Evolutionary conservation across 2,888 invertebrate species (phyloP).

Genomic region (Eudemis profundana): DNA sequence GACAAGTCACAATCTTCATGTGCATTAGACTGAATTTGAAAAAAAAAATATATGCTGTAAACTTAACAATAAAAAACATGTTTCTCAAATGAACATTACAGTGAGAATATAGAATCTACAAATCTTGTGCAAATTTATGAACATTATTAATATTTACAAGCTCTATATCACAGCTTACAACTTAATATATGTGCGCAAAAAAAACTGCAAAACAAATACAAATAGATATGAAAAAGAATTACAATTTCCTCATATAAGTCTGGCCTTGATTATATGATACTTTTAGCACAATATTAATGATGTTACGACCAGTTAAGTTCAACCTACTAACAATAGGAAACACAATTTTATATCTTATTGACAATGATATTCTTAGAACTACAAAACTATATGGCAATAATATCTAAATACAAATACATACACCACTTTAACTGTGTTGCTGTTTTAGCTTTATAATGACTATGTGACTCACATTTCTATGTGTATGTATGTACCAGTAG

Average conservation of each 20-base stretch:
- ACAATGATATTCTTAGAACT: conserved; percentile 14
- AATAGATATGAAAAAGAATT: not conserved
- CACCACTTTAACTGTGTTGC: conserved; percentile 16
- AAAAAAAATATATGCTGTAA: conserved; percentile 33
- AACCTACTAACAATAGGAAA: not conserved
- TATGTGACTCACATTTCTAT: conserved; percentile 12
- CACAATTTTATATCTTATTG: not conserved
- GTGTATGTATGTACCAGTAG: not conserved
- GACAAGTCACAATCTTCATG: conserved; percentile 21
- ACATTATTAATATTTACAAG: conserved; percentile 73
- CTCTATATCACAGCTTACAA: conserved; percentile 82
- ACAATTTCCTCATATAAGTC: conserved; percentile 4
- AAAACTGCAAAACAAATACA: conserved; percentile 47
- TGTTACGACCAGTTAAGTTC: not conserved
- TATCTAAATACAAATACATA: conserved; percentile 18
- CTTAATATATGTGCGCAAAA: conserved; percentile 67
- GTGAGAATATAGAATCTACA: conserved; percentile 42
- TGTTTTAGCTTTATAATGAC: conserved; percentile 11
- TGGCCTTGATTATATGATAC: conserved; percentile 14
- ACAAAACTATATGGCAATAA: conserved; percentile 29
- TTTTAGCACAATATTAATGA: not conserved
- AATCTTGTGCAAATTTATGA: conserved; percentile 40
- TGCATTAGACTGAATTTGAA: conserved; percentile 22
- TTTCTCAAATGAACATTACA: conserved; percentile 37
- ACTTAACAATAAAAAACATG: conserved; percentile 44